Percentiles rank a stretch among this genome's conserved stretches.
Evolutionary conservation across 1,140 invertebrate species (phyloP).

Genomic region (Popillia japonica): DNA sequence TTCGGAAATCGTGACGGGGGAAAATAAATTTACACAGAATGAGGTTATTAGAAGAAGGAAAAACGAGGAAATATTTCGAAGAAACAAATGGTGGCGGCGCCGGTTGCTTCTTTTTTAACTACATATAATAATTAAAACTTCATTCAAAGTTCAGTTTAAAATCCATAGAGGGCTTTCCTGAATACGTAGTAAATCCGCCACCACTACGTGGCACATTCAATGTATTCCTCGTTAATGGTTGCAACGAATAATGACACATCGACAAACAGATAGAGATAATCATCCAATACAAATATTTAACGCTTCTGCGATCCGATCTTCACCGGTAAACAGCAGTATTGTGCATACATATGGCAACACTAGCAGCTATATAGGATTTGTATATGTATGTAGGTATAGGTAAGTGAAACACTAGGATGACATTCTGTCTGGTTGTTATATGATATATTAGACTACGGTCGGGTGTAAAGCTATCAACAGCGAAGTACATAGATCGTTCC

Average conservation of each 20-base stretch:
- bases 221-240: not conserved
- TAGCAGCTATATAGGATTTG: too few species aligned
- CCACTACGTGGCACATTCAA: not conserved
- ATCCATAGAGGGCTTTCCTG: too few species aligned
- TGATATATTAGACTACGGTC: not conserved
- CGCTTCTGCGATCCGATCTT: not conserved
- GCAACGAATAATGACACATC: not conserved
- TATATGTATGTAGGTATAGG: not conserved
- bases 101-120: too few species aligned
- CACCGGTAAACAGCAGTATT: conserved; percentile 8
- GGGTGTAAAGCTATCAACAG: not conserved
- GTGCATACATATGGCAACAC: not conserved
- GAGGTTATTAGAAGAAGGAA: not conserved
- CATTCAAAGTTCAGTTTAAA: too few species aligned
- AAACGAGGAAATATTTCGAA: not conserved
- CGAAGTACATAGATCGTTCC: too few species aligned
- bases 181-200: not conserved
- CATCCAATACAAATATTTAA: conserved; percentile 6
- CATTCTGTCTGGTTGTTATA: not conserved
- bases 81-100: not conserved
- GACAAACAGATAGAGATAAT: not conserved
- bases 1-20: not conserved
- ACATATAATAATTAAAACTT: too few species aligned
- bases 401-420: not conserved
- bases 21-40: not conserved